Evolutionary conservation across 2,888 invertebrate genomes (phyloP).

Genomic region (Agonopterix arenella): DNA sequence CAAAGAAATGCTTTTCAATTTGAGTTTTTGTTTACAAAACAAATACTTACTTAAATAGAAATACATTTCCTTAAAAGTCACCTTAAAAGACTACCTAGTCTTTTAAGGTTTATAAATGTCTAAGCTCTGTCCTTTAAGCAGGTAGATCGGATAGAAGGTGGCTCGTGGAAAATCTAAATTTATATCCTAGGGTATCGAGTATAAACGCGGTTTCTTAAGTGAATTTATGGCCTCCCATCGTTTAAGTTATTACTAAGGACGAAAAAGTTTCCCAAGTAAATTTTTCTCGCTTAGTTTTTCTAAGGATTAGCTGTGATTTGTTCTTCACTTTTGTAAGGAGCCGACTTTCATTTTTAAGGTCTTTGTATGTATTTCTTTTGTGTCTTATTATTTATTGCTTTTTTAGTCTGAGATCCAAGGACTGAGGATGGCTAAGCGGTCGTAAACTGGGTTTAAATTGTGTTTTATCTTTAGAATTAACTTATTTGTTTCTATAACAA

Average conservation of each 20-base stretch:
- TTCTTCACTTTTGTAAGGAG: conserved; percentile 17
- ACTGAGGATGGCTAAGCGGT: background rate
- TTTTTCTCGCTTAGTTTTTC: conserved; percentile 31
- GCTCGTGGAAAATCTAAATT: conserved; percentile 35
- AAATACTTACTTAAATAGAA: too few species aligned
- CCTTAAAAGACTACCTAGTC: too few species aligned
- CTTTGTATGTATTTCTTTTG: conserved; percentile 15
- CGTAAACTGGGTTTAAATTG: background rate
- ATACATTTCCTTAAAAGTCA: too few species aligned
- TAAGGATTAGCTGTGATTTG: conserved; percentile 29
- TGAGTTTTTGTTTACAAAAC: too few species aligned
- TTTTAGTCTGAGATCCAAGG: background rate
- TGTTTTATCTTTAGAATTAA: too few species aligned
- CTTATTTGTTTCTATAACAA: too few species aligned
- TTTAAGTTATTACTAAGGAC: conserved; percentile 41
- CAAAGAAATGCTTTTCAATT: too few species aligned
- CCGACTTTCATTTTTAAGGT: conserved; percentile 20
- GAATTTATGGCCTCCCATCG: conserved; percentile 41
- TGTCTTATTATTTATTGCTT: conserved; percentile 13
- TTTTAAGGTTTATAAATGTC: background rate
- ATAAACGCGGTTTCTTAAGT: conserved; percentile 39
- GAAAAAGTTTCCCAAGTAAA: conserved; percentile 34
- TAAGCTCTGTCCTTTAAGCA: too few species aligned
- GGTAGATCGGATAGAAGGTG: background rate
- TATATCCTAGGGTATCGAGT: conserved; percentile 39